phyloP scores from a whole-genome alignment of 2,113 vertebrate genomes.

The Dasypus novemcinctus region DNA sequence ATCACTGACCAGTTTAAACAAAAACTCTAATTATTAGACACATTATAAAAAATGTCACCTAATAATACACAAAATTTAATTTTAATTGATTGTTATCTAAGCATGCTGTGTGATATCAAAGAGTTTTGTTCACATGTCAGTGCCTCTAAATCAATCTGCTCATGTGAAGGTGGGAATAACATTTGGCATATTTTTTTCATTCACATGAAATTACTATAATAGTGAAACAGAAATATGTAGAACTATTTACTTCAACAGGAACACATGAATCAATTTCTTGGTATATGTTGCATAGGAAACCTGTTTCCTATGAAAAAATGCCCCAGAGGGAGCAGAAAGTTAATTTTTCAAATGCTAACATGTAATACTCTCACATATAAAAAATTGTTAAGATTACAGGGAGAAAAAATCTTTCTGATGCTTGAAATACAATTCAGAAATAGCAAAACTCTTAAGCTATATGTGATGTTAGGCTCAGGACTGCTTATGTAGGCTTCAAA shows the following conservation, averaged over 20 bases:
- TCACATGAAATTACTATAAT: slow-evolving; percentile 27
- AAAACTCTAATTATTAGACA: slow-evolving; percentile 33
- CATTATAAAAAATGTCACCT: slow-evolving; percentile 59
- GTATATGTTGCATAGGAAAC: background rate
- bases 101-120: background rate
- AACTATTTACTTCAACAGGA: background rate
- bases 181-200: slow-evolving; percentile 43
- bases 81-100: slow-evolving; percentile 58
- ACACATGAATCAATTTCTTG: slow-evolving; percentile 45
- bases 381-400: background rate
- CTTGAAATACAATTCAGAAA: slow-evolving; percentile 1
- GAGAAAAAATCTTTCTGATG: background rate
- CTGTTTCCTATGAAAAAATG: slow-evolving; percentile 28
- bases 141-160: slow-evolving; percentile 14
- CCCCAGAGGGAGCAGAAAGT: background rate
- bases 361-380: slow-evolving; percentile 33
- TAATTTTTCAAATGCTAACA: slow-evolving; percentile 61
- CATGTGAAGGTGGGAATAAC: slow-evolving; percentile 2
- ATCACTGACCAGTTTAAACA: slow-evolving; percentile 28
- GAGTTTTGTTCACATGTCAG: slow-evolving; percentile 2
- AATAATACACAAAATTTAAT: slow-evolving; percentile 11
- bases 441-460: background rate
- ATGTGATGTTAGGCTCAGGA: background rate
- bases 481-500: slow-evolving; percentile 46
- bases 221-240: slow-evolving; percentile 15